Evolutionary conservation across 2,797 vertebrate species (phyloP), one percentile per base, ranked within the genome.

Genomic region (Nyctibius grandis): DNA sequence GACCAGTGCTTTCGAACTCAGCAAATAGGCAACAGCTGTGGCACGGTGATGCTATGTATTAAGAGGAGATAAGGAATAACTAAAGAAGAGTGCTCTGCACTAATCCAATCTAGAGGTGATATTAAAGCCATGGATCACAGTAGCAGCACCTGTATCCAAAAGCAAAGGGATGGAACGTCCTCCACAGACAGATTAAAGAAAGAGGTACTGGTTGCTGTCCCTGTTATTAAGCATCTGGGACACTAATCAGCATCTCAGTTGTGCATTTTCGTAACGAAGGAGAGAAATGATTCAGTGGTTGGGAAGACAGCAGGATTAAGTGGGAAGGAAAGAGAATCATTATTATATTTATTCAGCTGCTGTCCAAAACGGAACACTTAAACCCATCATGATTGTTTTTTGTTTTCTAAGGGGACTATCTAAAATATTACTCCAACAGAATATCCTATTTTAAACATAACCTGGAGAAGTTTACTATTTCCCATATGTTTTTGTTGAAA

Each of bases 381-480:
- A 94, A 53, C 38, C 19, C 1, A 0, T 79, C 16, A 14, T 45
- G 70, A 68, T 59, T 95, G 84, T 91, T 77, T 85, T 95, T 74
- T 88, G n/a, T 80, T 86, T 95, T 78, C 76, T 53, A 21, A 40
- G 16, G 28, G n/a, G 26, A 26, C 23, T 87, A 9, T 45, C 17
- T 80, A 57, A 92, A 94, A 59, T 85, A 91, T 56, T 86, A 68
- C 51, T 88, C 36, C 20, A 94, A 54, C 61, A 83, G 50, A 93
- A 57, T 90, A 75, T 83, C n/a, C 50, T 76, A 28, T 74, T 95
- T 96, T 89, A 74, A 80, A 89, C 25, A 33, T 89, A 96, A 91
- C 91, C 88, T 93, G 80, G 45, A 44, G n/a, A 61, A 77, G 48
- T 89, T 96, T 96, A 91, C 53, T 88, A 15, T 90, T 97, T 89